Percentiles rank a stretch among this genome's conserved stretches.
Conservation (phyloP, 2,888 invertebrate species). For the Stomorhina lunata region DNA sequence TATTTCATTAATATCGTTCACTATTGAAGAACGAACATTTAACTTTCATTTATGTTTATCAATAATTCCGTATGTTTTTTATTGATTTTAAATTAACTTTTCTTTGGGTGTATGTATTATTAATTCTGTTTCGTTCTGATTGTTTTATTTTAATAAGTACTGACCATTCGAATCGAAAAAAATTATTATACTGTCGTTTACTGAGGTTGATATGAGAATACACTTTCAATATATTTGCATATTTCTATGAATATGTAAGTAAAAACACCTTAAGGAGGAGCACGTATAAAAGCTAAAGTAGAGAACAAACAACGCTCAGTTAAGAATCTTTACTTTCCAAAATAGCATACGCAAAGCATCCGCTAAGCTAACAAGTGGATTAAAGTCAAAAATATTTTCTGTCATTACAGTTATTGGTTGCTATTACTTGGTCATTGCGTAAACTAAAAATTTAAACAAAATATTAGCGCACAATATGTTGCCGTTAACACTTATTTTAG, state of each 20-base stretch:
- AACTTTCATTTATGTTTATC: too few relatives aligned
- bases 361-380: background rate
- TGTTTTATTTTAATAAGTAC: too few relatives aligned
- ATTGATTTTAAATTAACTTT: too few relatives aligned
- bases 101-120: too few relatives aligned
- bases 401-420: background rate
- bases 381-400: background rate
- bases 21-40: too few relatives aligned
- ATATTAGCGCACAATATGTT: conserved; percentile 8
- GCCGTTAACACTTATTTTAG: conserved; percentile 12
- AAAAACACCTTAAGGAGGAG: background rate
- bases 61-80: too few relatives aligned
- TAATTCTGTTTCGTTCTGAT: conserved; percentile 3
- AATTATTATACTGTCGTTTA: background rate
- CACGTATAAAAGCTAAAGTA: conserved; percentile 70
- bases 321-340: conserved; percentile 66
- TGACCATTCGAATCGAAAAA: too few relatives aligned
- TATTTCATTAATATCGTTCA: too few relatives aligned
- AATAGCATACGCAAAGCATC: background rate
- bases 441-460: background rate
- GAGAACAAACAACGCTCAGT: conserved; percentile 68
- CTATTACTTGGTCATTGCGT: background rate
- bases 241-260: background rate
- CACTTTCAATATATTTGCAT: background rate
- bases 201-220: background rate